Evolutionary conservation across 2,113 vertebrate species (phyloP).

Genomic region (Leucoraja erinaceus): DNA sequence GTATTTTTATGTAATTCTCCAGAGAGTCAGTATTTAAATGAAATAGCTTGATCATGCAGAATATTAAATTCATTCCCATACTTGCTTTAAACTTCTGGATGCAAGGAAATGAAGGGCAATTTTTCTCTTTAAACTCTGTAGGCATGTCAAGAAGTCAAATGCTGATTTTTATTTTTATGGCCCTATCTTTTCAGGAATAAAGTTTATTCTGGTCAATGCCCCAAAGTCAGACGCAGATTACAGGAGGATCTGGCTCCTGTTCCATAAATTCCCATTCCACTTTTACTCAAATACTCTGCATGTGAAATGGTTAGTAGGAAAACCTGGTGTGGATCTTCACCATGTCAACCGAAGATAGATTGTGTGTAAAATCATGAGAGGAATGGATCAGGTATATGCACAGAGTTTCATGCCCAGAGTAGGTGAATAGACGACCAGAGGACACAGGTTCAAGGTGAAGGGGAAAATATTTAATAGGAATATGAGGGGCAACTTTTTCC

Average conservation of each 20-base stretch:
- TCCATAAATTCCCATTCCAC: background rate
- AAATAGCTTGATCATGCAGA: background rate
- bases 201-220: background rate
- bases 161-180: background rate
- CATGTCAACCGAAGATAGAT: too few relatives aligned
- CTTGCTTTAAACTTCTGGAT: background rate
- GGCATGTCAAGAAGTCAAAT: background rate
- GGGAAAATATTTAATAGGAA: too few relatives aligned
- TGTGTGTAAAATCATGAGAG: too few relatives aligned
- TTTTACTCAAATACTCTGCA: background rate
- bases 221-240: background rate
- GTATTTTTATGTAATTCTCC: too few relatives aligned
- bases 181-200: background rate
- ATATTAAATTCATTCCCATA: background rate
- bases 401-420: too few relatives aligned
- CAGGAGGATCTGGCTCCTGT: background rate
- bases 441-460: too few relatives aligned
- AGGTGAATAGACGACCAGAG: too few relatives aligned
- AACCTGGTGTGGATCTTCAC: background rate
- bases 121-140: background rate
- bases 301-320: background rate
- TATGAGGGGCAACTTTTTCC: too few relatives aligned
- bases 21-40: too few relatives aligned
- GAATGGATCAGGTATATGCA: too few relatives aligned
- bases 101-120: background rate